phyloP scores from a whole-genome alignment of 2,113 vertebrate genomes.

The Tonatia bakeri region DNA sequence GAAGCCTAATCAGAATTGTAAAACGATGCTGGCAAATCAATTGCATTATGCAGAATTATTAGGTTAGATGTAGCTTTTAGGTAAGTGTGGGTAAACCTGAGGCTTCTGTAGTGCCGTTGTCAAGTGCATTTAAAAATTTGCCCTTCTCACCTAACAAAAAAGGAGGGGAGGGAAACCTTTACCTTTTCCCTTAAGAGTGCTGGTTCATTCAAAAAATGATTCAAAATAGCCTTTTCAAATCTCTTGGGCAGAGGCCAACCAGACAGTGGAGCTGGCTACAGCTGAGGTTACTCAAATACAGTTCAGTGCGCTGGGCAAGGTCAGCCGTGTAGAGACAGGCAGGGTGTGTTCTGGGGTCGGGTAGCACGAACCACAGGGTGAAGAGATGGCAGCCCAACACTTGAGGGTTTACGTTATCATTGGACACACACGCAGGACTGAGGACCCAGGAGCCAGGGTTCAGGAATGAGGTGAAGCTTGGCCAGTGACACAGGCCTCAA shows the following conservation, averaged over 20 bases:
- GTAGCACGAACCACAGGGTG: not conserved
- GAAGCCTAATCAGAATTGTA: constrained; percentile 80
- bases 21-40: constrained; percentile 72
- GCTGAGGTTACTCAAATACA: not conserved
- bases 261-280: not conserved
- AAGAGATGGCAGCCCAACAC: not conserved
- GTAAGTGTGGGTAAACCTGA: constrained; percentile 40
- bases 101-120: constrained; percentile 58
- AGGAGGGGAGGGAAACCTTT: too few species aligned
- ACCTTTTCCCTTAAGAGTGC: not conserved
- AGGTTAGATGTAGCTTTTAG: constrained; percentile 49
- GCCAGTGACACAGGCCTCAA: not conserved
- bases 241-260: not conserved
- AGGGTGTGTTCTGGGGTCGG: not conserved
- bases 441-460: not conserved
- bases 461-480: not conserved
- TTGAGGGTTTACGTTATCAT: too few species aligned
- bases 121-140: constrained; percentile 29
- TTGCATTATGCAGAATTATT: constrained; percentile 68
- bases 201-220: constrained; percentile 24
- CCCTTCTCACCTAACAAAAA: not conserved
- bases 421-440: accelerated
- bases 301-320: not conserved
- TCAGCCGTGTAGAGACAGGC: not conserved
- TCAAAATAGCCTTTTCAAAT: constrained; percentile 20